Evolutionary conservation across 2,797 vertebrate genomes (phyloP).

Genomic region (Poecilia gillii): DNA sequence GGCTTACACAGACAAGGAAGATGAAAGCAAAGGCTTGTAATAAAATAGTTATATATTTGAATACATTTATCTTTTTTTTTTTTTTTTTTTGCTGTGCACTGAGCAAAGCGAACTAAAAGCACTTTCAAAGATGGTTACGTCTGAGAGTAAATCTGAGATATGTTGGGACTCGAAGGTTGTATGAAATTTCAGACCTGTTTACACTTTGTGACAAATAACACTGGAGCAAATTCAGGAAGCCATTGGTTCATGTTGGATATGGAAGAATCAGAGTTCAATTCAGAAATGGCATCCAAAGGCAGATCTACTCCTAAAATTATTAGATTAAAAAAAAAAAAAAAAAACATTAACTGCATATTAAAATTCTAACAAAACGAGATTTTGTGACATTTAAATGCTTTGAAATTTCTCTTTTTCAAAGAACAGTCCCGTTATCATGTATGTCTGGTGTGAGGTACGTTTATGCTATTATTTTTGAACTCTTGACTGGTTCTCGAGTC

Average conservation of each 20-base stretch:
- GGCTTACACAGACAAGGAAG: slow-evolving; percentile 21
- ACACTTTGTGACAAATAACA: slow-evolving; percentile 30
- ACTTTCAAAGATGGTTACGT: background rate
- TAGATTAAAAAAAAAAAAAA: too few species aligned
- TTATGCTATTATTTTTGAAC: background rate
- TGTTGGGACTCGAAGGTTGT: slow-evolving; percentile 20
- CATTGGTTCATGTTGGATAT: background rate
- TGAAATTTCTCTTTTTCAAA: background rate
- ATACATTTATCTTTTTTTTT: slow-evolving; percentile 8
- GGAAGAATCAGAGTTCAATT: background rate
- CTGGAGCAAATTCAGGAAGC: background rate
- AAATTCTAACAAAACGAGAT: background rate
- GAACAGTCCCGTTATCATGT: background rate
- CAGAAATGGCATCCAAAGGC: background rate
- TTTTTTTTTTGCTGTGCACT: slow-evolving; percentile 6
- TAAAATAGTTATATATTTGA: slow-evolving; percentile 12
- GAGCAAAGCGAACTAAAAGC: slow-evolving; percentile 10
- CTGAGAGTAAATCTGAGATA: background rate
- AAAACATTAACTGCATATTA: background rate
- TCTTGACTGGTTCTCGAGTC: background rate
- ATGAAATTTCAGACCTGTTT: slow-evolving; percentile 29
- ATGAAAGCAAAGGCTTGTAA: slow-evolving; percentile 23
- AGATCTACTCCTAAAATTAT: background rate
- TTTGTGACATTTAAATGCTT: background rate
- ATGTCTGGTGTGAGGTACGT: background rate